Evolutionary conservation across 2,797 vertebrate species (phyloP), one percentile per base, ranked within the genome.

Genomic region (Glyptemys insculpta): DNA sequence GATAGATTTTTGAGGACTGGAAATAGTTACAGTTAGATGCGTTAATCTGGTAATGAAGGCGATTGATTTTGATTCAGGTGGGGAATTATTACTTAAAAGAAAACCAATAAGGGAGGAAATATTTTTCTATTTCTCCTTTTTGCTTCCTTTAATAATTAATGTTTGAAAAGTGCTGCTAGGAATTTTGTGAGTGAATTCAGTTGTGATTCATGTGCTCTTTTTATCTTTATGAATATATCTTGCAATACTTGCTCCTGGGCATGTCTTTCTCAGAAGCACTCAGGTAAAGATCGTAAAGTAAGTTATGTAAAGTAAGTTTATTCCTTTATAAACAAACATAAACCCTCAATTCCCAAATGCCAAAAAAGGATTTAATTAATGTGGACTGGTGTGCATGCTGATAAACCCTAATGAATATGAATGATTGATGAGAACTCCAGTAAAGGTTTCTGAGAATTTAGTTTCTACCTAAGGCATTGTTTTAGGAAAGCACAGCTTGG

Each of bases 331-430:
- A 96, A 90, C 78, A 94, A 80, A 78, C 50, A 31, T 8, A 94
- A 95, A 81, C 94, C 87, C 57, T 92, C 85, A 91, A 93, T 92
- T 97, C 97, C 94, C 94, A 49, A 94, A 88, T 90, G 91, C 88
- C 27, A 3, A 93, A 91, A 94, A 91, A 83, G 56, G 91, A 97
- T 94, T 97, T 96, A 97, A 97, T 97, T 97, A 97, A 91, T 65
- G 53, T 81, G 81, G 86, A 50, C 53, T 91, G 96, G 95, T 82
- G 94, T 85, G 88, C 21, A 14, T 97, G 97, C 95, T 97, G 96
- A 97, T 97, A 97, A 96, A 92, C 0, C 0, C 85, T 90, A 79
- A 97, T 97, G 97, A 97, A 96, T 97, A 97, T 97, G 96, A 97
- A 97, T 95, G 96, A 90, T 52, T 83, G 5, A 65, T 91, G 91